Base-by-base conservation (phyloP, 1,140 invertebrate genomes). In the Drosophila athabasca region DNA sequence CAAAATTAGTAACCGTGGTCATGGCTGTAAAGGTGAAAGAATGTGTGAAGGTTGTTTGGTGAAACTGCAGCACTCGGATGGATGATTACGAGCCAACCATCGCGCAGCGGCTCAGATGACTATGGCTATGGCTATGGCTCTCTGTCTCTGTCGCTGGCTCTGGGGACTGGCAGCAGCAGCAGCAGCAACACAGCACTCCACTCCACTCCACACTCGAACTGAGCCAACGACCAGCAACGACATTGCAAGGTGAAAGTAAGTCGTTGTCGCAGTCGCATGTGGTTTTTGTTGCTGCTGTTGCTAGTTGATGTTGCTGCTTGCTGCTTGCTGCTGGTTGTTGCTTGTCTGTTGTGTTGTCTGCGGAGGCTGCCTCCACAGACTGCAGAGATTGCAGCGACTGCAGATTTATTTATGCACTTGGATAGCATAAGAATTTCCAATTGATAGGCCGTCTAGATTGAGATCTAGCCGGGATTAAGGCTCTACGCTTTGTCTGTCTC, bases 201-300 rank as follows among this genome's bases (percentile, higher is more conserved):
- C 35, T 39, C 35, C 35, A 39, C 35, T 39, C 35, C 3, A 87
- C 17, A 19, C 75, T 88, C 76, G 67, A 87, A 89, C 69, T 88
- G 80, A 91, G 89, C 85, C 90, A 91, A 91, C 90, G 85, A 91
- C 90, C 89, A 91, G 85, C 90, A 88, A 90, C 90, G 90, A 90
- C 90, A 91, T 91, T 91, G 90, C 85, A 91, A 91, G 90, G 90
- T 91, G 90, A 91, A 91, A 91, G 90, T 91, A 90, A 91, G 85
- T 81, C 77, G 83, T 65, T 57, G 58, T 43, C 54, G 48, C 54
- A 51, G 74, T 50, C 52, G 69, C 22, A 41, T 58, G 70, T 39
- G 35, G 35, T 39, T 39, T 39, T 35, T 50, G 57, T 43, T 65
- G 51, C 8, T 66, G 52, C 24, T 74, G 64, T 55, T 76, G 62